Conservation (phyloP, 2,113 vertebrate genomes). For the Grammomys dolichurus region DNA sequence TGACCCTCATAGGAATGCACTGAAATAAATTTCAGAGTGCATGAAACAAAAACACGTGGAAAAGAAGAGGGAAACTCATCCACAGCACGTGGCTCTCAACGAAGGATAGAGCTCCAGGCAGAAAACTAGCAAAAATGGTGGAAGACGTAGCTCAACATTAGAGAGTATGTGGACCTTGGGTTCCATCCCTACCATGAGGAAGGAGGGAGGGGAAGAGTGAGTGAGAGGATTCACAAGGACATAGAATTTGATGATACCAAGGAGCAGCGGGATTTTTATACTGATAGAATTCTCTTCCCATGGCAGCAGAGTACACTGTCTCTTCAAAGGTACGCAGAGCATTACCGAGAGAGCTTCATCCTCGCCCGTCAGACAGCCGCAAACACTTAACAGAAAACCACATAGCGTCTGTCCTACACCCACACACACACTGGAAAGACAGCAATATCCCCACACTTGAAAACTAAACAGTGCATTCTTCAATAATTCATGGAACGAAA, state of each 20-base stretch:
- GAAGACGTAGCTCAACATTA: too few relatives aligned
- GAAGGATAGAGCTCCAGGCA: neutral
- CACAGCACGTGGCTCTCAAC: neutral
- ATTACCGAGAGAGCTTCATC: neutral
- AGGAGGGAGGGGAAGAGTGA: too few relatives aligned
- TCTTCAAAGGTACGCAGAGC: neutral
- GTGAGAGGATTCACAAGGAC: neutral
- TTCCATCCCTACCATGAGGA: neutral
- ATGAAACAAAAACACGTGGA: neutral
- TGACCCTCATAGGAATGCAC: neutral
- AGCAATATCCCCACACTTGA: neutral
- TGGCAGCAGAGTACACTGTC: neutral
- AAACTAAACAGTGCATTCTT: neutral
- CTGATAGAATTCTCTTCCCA: neutral
- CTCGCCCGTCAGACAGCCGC: neutral
- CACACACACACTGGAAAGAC: neutral
- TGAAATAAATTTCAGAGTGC: neutral
- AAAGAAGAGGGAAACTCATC: neutral
- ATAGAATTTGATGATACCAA: neutral
- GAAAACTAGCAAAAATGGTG: neutral
- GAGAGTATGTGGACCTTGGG: neutral
- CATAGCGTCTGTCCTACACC: neutral
- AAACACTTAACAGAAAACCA: slow-evolving; percentile 35
- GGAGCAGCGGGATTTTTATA: neutral
- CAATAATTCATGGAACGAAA: slow-evolving; percentile 15